Base-by-base conservation (phyloP, 2,888 invertebrate species). In the Antheraea assamensis region DNA sequence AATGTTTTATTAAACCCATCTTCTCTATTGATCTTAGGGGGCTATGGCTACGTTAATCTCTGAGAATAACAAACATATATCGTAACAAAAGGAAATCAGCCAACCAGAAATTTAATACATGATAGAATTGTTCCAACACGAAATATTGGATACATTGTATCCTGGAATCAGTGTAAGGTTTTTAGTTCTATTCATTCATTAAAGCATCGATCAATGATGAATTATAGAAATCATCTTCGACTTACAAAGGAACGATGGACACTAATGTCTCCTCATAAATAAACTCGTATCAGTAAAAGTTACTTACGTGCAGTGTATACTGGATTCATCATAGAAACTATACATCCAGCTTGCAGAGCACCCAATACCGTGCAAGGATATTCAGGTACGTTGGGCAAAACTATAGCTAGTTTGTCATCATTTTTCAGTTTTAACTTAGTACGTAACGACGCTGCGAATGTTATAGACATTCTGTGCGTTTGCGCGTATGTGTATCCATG, bases 381-480 rank as follows among this genome's bases (percentile, higher is more conserved):
- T 88, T 98, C 98, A 0, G 97, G 97, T 24, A 96, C 82, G 85
- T 98, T 98, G 1, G 97, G 97, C 77, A 97, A 83, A n/a, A 97
- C 94, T 17, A 98, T 80, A 0, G 96, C 97, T 5, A 97, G 90
- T 15, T 96, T 95, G 78, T 97, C 97, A 13, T 96, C 95, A 27
- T 95, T 93, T 71, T 92, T 89, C n/a, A 97, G 83, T 74, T 96
- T 96, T 66, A 97, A 92, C 80, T 96, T 96, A 17, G 93, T 92
- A 74, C 96, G 95, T 72, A 97, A 90, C n/a, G 96, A 95, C 0
- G 96, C 95, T 0, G 96, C 96, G 71, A 97, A 95, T 71, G 96
- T 95, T 70, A 95, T 90, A 4, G 96, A 95, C 82, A 95, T 95
- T 76, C 95, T 95, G 75, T 96, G 93, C 0, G 97, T 85, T 83